These are phyloP conservation scores for Oncorhynchus clarkii DNA, from an alignment of 2,113 vertebrate genomes.

Conservation along the genomic window DNA sequence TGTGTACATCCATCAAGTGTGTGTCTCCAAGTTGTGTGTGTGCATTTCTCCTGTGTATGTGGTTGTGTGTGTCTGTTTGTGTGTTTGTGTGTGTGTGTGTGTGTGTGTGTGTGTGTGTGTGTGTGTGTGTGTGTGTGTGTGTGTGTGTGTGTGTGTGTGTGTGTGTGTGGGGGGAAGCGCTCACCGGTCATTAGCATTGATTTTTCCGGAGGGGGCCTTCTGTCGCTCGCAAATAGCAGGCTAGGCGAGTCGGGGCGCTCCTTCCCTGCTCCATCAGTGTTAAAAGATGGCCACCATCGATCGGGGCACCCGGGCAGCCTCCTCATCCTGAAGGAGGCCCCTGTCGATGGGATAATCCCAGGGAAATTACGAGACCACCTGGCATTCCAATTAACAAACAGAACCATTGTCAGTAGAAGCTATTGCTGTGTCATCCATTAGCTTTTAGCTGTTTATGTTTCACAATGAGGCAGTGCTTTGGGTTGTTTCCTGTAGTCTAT, in stretches of 20 bases:
- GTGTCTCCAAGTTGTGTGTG: conserved; percentile 5
- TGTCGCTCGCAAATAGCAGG: conserved; percentile 36
- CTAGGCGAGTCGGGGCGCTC: too few relatives aligned
- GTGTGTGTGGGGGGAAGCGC: conserved; percentile 20
- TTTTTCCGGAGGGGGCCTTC: conserved; percentile 49
- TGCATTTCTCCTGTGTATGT: neutral
- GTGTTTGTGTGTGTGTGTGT: conserved; percentile 15
- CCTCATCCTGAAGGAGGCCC: conserved; percentile 23
- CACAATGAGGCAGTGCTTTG: conserved; percentile 1
- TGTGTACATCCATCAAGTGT: conserved; percentile 22
- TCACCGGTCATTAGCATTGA: conserved; percentile 58
- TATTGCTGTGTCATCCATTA: neutral
- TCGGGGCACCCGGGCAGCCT: conserved; percentile 34
- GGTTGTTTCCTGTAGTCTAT: neutral
- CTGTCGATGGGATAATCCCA: conserved; percentile 57
- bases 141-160: conserved; percentile 22
- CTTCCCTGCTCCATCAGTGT: neutral
- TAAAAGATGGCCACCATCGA: conserved; percentile 54
- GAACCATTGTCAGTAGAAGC: conserved; percentile 27
- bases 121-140: neutral
- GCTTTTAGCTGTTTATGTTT: conserved; percentile 21
- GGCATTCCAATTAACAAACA: conserved; percentile 49
- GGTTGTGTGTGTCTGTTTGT: conserved; percentile 34
- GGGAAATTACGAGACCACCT: conserved; percentile 51
- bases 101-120: conserved; percentile 16